phyloP scores from a whole-genome alignment of 2,113 vertebrate genomes.

The Anguilla japonica region DNA sequence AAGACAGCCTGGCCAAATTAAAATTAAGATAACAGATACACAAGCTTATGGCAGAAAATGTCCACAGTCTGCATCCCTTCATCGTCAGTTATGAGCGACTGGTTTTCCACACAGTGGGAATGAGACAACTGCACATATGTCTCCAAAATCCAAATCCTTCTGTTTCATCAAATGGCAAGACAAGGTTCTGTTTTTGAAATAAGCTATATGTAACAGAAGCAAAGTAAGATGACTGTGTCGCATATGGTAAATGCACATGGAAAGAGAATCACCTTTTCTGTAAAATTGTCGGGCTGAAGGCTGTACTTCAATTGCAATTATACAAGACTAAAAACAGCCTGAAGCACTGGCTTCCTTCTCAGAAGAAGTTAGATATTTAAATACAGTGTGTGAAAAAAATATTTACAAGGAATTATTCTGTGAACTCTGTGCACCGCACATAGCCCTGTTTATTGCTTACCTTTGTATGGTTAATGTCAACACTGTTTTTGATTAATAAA shows the following conservation, averaged over 20 bases:
- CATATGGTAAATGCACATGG: slow-evolving; percentile 60
- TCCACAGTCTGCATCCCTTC: slow-evolving; percentile 54
- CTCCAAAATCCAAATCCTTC: not conserved
- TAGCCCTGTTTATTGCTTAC: not conserved
- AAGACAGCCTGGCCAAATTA: not conserved
- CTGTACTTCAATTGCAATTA: not conserved
- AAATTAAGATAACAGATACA: slow-evolving; percentile 8
- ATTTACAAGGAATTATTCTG: not conserved
- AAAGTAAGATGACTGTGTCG: slow-evolving; percentile 55
- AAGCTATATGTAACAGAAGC: slow-evolving; percentile 48
- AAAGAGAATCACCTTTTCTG: slow-evolving; percentile 59
- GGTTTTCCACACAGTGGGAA: not conserved
- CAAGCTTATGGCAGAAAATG: slow-evolving; percentile 44
- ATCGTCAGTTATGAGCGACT: slow-evolving; percentile 15
- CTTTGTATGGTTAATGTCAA: not conserved
- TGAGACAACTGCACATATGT: not conserved
- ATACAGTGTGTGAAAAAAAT: not conserved
- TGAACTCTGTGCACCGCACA: too few relatives aligned
- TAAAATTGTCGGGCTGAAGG: not conserved
- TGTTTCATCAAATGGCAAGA: not conserved
- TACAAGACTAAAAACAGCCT: not conserved
- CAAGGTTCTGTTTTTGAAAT: slow-evolving; percentile 46
- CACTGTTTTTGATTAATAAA: not conserved
- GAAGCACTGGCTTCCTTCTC: not conserved
- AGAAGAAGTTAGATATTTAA: not conserved